Conservation (phyloP, 2,888 invertebrate genomes). For the Campoplex nolae region DNA sequence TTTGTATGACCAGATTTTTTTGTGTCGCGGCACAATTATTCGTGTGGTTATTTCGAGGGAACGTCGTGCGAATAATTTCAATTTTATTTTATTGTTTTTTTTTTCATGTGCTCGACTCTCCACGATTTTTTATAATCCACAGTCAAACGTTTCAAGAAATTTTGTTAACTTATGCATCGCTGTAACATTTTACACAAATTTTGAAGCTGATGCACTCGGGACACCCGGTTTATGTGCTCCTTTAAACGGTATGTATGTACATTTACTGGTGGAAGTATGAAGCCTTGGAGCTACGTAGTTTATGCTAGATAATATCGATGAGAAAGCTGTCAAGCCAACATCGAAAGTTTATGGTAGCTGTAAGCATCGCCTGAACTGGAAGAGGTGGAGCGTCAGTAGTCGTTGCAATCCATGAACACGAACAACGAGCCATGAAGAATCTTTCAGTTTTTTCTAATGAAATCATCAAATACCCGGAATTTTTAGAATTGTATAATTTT, state of each 20-base stretch:
- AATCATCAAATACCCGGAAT: neutral
- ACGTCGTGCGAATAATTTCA: neutral
- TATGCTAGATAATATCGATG: conserved; percentile 54
- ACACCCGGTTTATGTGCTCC: neutral
- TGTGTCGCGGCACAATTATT: neutral
- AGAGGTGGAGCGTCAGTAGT: conserved; percentile 9
- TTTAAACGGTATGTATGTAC: neutral
- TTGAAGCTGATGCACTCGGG: neutral
- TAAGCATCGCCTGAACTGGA: conserved; percentile 20
- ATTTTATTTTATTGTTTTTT: neutral
- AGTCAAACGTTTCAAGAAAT: neutral
- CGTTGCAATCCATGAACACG: conserved; percentile 3
- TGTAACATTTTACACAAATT: neutral
- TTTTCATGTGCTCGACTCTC: neutral
- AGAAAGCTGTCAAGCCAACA: conserved; percentile 52
- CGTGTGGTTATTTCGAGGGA: neutral
- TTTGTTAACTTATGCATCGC: neutral
- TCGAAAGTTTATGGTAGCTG: conserved; percentile 59
- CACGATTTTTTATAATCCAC: neutral
- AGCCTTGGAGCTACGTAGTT: conserved; percentile 38
- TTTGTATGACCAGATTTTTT: neutral
- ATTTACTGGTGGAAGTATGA: neutral
- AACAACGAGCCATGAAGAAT: neutral
- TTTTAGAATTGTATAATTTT: neutral
- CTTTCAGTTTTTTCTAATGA: conserved; percentile 7